Conservation (phyloP, 1,140 invertebrate genomes). For the Spodoptera litura region DNA sequence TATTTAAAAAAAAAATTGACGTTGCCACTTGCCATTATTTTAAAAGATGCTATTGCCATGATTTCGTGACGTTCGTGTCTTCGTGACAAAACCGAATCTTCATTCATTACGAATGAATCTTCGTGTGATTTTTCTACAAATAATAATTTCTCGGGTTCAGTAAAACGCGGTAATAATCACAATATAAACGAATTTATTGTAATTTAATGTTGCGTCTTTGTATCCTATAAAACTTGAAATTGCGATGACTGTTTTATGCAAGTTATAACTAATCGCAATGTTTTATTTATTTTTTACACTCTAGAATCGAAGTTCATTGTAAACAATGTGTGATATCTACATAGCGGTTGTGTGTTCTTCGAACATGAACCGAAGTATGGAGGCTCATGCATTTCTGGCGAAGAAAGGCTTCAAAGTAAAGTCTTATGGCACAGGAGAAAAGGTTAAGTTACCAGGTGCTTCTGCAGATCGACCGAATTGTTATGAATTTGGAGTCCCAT, state of each 20-base stretch:
- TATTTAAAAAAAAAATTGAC: too few species aligned
- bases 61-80: too few species aligned
- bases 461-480: constrained; percentile 98
- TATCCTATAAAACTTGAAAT: constrained; percentile 9
- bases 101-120: too few species aligned
- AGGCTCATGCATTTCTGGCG: constrained; percentile 98
- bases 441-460: constrained; percentile 98
- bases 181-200: neutral
- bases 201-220: neutral
- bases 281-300: constrained; percentile 1
- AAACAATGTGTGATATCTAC: constrained; percentile 87
- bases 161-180: neutral
- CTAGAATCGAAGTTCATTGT: constrained; percentile 2
- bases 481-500: constrained; percentile 98
- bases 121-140: too few species aligned
- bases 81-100: too few species aligned
- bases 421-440: constrained; percentile 99
- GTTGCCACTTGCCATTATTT: too few species aligned
- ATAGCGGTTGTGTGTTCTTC: constrained; percentile 99
- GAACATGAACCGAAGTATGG: constrained; percentile 99
- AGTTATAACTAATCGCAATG: constrained; percentile 38
- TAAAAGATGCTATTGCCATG: too few species aligned
- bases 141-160: neutral
- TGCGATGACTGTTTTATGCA: constrained; percentile 16
- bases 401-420: constrained; percentile 99